These are phyloP conservation scores for Paratrypauchen microcephalus DNA, from an alignment of 2,797 vertebrate species.

Conservation along the genomic window DNA sequence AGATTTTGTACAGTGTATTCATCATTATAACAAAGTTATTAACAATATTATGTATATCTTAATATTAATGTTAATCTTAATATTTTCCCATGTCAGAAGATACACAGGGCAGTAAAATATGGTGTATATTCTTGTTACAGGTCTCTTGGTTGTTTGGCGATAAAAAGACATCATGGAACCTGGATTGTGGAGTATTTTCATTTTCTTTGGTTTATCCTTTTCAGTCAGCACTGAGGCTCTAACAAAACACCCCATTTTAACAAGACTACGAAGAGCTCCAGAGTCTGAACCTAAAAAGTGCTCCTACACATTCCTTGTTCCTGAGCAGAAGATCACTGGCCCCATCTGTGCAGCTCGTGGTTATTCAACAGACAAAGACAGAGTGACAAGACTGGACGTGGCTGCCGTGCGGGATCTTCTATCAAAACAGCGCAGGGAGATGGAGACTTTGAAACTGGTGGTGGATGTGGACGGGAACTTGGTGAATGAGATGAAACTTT, in stretches of 20 bases:
- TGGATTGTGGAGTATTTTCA: conserved; percentile 75
- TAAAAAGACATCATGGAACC: conserved; percentile 77
- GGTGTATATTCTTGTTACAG: conserved; percentile 20
- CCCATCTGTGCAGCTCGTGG: conserved; percentile 92
- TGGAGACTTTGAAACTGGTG: conserved; percentile 89
- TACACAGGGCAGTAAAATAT: neutral
- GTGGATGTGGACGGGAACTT: conserved; percentile 96
- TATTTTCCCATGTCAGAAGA: neutral
- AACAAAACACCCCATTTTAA: conserved; percentile 74
- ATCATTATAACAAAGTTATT: neutral
- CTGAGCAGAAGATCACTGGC: conserved; percentile 95
- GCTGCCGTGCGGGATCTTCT: conserved; percentile 89
- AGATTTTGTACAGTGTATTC: neutral
- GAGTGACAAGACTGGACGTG: conserved; percentile 90
- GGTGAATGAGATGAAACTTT: conserved; percentile 94
- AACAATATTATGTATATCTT: too few relatives aligned
- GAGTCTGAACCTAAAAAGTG: conserved; percentile 82
- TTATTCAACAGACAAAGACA: conserved; percentile 79
- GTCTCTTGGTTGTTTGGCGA: conserved; percentile 48
- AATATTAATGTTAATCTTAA: neutral
- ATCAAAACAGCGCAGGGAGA: conserved; percentile 89
- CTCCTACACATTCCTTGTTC: conserved; percentile 94
- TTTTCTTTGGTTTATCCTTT: conserved; percentile 76
- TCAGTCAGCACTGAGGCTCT: conserved; percentile 62
- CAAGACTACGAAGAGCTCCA: conserved; percentile 66